These are phyloP conservation scores for Paramisgurnus dabryanus DNA, from an alignment of 2,113 vertebrate genomes.

Conservation along the genomic window DNA sequence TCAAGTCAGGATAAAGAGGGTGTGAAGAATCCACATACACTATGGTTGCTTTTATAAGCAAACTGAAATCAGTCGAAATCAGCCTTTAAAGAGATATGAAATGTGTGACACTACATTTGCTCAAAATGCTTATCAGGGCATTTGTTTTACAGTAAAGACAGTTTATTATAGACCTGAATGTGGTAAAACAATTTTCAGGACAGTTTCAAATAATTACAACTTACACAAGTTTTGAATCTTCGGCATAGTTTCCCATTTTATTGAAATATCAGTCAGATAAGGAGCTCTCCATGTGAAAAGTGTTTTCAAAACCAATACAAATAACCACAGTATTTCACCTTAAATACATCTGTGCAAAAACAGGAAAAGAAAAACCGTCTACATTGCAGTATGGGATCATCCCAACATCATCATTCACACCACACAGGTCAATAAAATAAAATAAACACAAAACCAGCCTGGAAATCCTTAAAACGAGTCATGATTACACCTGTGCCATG, in stretches of 20 bases:
- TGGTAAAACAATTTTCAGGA: too few relatives aligned
- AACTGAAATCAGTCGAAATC: too few relatives aligned
- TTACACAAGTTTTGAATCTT: not conserved
- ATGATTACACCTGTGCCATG: constrained; percentile 97
- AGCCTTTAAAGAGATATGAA: too few relatives aligned
- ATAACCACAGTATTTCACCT: constrained; percentile 83
- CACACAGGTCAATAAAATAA: constrained; percentile 77
- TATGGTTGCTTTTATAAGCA: too few relatives aligned
- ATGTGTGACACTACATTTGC: too few relatives aligned
- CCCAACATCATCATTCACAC: constrained; percentile 77
- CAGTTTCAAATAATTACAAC: too few relatives aligned
- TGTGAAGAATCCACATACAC: too few relatives aligned
- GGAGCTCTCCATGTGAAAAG: constrained; percentile 83
- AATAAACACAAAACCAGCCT: constrained; percentile 65
- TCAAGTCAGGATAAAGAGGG: too few relatives aligned
- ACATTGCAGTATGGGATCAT: constrained; percentile 88
- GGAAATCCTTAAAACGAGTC: constrained; percentile 71
- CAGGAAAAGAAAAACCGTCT: constrained; percentile 76
- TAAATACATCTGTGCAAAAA: constrained; percentile 97
- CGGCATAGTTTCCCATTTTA: constrained; percentile 90
- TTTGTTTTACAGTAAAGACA: too few relatives aligned
- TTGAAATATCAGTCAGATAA: constrained; percentile 96
- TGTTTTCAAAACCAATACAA: constrained; percentile 83
- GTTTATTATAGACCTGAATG: too few relatives aligned
- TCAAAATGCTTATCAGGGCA: too few relatives aligned